Conservation (phyloP, 2,797 vertebrate species). For the Galago senegalensis region DNA sequence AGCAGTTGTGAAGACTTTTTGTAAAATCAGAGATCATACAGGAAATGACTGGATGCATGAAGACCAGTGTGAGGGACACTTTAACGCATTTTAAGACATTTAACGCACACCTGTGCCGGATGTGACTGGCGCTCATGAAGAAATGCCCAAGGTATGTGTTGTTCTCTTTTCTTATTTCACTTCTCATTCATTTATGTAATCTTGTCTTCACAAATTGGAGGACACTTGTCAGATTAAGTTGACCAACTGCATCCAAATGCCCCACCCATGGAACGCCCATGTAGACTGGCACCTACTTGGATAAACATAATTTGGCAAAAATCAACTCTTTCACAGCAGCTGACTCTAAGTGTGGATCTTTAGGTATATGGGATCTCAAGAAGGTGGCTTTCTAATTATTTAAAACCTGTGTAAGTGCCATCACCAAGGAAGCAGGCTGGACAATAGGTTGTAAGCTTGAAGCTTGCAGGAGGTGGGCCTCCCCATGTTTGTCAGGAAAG, state of each 20-base stretch:
- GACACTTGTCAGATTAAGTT: too few relatives aligned
- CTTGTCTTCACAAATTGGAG: not conserved
- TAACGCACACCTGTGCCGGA: fast-evolving
- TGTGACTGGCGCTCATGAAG: not conserved
- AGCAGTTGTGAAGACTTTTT: not conserved
- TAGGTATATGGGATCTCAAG: not conserved
- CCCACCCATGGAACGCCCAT: not conserved
- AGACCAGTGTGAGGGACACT: fast-evolving
- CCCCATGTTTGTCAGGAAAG: too few relatives aligned
- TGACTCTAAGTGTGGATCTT: not conserved
- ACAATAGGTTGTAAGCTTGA: too few relatives aligned
- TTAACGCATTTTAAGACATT: not conserved
- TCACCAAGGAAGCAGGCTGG: too few relatives aligned
- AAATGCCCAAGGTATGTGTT: fast-evolving
- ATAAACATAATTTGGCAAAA: not conserved
- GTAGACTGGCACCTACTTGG: not conserved
- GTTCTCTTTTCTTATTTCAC: not conserved
- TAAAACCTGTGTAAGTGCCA: not conserved
- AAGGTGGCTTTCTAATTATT: not conserved
- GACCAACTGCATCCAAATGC: not conserved
- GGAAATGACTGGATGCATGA: not conserved
- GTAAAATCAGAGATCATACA: fast-evolving
- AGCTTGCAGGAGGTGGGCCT: too few relatives aligned
- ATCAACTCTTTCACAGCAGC: fast-evolving
- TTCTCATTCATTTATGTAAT: not conserved